A percentile compares a stretch with the other conserved stretches of the same genome.
phyloP scores from a whole-genome alignment of 2,888 invertebrate genomes.

The Andrena praecox region DNA sequence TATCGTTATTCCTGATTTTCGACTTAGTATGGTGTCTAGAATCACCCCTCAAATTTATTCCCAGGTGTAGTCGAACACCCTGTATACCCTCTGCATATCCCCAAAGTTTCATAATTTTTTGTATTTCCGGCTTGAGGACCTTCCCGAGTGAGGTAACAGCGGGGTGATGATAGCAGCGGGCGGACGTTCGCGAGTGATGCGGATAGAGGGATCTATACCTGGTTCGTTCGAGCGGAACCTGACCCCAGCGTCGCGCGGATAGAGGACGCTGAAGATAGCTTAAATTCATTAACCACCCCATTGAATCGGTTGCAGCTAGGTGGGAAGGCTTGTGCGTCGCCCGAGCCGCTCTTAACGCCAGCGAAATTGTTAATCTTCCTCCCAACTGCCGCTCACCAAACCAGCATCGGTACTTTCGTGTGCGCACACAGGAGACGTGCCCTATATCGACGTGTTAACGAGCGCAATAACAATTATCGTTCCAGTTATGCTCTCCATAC shows the following conservation, averaged over 20 bases:
- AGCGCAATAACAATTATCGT: conserved; percentile 75
- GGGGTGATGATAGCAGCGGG: too few species aligned
- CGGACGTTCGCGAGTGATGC: neutral
- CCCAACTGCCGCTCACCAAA: conserved; percentile 19
- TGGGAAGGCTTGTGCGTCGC: conserved; percentile 29
- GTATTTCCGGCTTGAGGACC: too few species aligned
- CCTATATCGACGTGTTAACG: conserved; percentile 68
- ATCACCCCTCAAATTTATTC: too few species aligned
- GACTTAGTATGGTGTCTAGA: too few species aligned
- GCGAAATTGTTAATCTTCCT: conserved; percentile 74
- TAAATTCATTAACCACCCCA: conserved; percentile 76
- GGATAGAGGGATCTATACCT: conserved; percentile 1
- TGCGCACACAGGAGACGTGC: neutral
- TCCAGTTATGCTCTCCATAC: conserved; percentile 66
- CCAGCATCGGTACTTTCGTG: conserved; percentile 24
- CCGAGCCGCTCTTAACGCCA: conserved; percentile 63
- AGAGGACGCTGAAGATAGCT: conserved; percentile 64
- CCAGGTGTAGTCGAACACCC: too few species aligned
- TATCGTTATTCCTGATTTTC: too few species aligned
- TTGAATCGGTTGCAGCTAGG: conserved; percentile 63
- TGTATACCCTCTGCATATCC: too few species aligned
- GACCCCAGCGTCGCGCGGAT: conserved; percentile 50
- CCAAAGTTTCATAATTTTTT: too few species aligned
- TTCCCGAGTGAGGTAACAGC: too few species aligned
- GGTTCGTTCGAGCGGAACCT: conserved; percentile 7